Conservation (phyloP, 2,113 vertebrate species). For the Octodon degus region DNA sequence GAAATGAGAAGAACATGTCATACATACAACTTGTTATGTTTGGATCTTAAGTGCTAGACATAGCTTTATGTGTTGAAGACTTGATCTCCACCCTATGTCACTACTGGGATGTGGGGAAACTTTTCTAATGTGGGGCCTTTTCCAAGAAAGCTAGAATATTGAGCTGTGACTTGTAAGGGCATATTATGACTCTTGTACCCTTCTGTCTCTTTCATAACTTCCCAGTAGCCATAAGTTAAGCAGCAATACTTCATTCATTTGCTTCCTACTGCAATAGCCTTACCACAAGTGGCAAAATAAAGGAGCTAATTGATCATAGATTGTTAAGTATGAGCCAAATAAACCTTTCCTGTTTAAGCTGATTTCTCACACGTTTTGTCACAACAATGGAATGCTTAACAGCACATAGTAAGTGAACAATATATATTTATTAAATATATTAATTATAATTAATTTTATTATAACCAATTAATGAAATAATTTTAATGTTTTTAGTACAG, state of each 20-base stretch:
- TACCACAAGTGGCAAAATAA: neutral
- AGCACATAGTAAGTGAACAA: neutral
- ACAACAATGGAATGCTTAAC: neutral
- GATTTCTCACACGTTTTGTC: neutral
- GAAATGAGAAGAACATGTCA: neutral
- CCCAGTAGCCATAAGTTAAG: neutral
- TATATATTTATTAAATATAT: constrained; percentile 18
- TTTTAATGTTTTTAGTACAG: neutral
- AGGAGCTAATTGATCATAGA: neutral
- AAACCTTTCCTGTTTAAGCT: neutral
- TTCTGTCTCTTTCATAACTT: neutral
- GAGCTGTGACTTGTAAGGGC: neutral
- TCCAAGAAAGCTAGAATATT: neutral
- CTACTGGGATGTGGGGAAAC: too few relatives aligned
- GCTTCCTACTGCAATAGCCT: neutral
- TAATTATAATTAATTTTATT: neutral
- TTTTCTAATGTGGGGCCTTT: neutral
- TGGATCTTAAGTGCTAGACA: neutral
- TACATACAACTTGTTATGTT: neutral
- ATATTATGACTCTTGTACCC: too few relatives aligned
- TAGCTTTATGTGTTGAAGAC: neutral
- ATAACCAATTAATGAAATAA: neutral
- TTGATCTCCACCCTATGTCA: neutral
- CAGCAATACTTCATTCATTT: neutral
- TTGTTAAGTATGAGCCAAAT: neutral